Percentiles rank a stretch among this genome's conserved stretches.
Evolutionary conservation across 1,140 invertebrate genomes (phyloP).

Genomic region (Cyclina sinensis): DNA sequence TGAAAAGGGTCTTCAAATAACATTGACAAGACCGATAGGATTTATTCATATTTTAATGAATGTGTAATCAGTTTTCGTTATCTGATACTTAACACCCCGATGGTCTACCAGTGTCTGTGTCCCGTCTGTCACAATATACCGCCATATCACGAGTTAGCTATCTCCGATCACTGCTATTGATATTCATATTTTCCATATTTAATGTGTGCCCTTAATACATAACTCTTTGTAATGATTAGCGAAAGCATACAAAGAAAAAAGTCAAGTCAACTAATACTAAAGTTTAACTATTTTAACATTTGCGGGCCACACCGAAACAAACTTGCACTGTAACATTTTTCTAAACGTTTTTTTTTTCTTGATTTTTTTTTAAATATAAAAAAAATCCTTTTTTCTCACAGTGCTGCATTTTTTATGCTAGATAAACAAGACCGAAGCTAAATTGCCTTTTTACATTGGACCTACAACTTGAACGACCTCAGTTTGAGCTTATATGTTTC

Average conservation of each 20-base stretch:
- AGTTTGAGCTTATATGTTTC: too few relatives aligned
- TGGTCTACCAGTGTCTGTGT: slow-evolving; percentile 19
- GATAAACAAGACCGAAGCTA: too few relatives aligned
- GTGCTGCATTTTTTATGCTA: too few relatives aligned
- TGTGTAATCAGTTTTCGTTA: slow-evolving; percentile 36
- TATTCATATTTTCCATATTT: slow-evolving; percentile 30
- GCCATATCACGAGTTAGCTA: background rate
- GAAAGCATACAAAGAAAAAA: background rate
- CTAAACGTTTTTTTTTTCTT: too few relatives aligned
- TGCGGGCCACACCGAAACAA: background rate
- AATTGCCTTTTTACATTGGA: too few relatives aligned
- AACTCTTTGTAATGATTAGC: background rate
- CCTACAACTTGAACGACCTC: too few relatives aligned
- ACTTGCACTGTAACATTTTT: too few relatives aligned
- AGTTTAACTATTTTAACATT: background rate
- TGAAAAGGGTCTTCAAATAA: slow-evolving; percentile 43
- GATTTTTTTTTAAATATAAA: too few relatives aligned
- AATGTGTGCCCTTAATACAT: slow-evolving; percentile 4
- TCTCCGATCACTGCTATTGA: slow-evolving; percentile 15
- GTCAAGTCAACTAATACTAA: background rate
- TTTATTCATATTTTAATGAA: slow-evolving; percentile 66
- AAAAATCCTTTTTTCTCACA: too few relatives aligned
- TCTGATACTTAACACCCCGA: slow-evolving; percentile 36
- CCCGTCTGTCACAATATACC: slow-evolving; percentile 3
- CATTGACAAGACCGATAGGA: slow-evolving; percentile 41